Percentiles rank a stretch among this genome's conserved stretches.
Evolutionary conservation across 1,140 invertebrate genomes (phyloP).

Genomic region (Coptotermes formosanus): DNA sequence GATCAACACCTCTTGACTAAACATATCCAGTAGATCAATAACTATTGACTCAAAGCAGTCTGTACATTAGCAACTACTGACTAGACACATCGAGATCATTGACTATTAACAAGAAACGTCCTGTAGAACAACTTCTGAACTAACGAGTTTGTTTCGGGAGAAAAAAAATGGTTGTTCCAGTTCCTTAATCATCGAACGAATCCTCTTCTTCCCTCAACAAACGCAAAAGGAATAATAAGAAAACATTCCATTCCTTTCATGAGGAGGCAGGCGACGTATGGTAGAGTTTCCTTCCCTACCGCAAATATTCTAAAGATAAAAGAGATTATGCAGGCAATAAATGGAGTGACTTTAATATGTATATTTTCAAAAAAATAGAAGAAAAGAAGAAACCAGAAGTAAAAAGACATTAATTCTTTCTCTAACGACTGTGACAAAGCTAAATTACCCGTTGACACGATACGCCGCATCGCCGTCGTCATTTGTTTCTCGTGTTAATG

Average conservation of each 20-base stretch:
- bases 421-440: slow-evolving; percentile 31
- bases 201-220: background rate
- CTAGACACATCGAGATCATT: too few species aligned
- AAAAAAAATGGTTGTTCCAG: background rate
- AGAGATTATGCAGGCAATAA: slow-evolving; percentile 27
- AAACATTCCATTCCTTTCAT: background rate
- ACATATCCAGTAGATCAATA: too few species aligned
- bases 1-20: too few species aligned
- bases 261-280: slow-evolving; percentile 24
- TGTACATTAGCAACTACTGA: too few species aligned
- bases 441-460: slow-evolving; percentile 33
- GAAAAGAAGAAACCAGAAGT: slow-evolving; percentile 1
- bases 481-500: slow-evolving; percentile 33
- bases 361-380: too few species aligned
- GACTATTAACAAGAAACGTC: background rate
- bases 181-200: background rate
- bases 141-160: background rate
- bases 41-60: too few species aligned
- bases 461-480: slow-evolving; percentile 27
- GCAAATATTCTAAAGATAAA: slow-evolving; percentile 19
- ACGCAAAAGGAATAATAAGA: background rate
- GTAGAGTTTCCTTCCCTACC: background rate
- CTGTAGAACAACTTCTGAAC: background rate
- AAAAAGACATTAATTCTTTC: slow-evolving; percentile 30
- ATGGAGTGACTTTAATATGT: slow-evolving; percentile 7